Conservation (phyloP, 2,797 vertebrate species). For the Clarias fuscus region DNA sequence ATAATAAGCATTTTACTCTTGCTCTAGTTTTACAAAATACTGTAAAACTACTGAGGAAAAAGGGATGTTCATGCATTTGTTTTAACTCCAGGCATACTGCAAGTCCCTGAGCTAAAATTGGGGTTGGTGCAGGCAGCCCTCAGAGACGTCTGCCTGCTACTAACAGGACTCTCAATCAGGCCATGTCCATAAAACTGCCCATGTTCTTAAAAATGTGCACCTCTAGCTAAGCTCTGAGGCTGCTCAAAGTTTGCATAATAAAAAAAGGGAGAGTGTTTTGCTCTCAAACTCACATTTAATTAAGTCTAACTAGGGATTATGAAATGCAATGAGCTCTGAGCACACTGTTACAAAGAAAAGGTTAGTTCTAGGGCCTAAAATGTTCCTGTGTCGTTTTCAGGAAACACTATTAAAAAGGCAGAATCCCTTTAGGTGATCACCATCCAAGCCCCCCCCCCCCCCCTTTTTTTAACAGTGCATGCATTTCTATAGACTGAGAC, state of each 20-base stretch:
- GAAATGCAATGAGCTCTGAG: background rate
- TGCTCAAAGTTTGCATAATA: conserved; percentile 8
- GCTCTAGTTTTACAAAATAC: background rate
- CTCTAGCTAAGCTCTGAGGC: conserved; percentile 8
- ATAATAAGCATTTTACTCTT: background rate
- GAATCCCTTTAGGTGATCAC: background rate
- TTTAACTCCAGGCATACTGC: conserved; percentile 1
- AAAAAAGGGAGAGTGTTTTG: background rate
- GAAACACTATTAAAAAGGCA: background rate
- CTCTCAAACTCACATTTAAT: background rate
- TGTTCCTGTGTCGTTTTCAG: background rate
- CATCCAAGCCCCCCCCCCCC: background rate
- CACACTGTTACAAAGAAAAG: background rate
- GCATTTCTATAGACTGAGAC: background rate
- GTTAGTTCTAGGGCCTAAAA: background rate
- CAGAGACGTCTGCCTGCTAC: background rate
- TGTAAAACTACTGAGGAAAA: background rate
- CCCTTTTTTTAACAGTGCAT: background rate
- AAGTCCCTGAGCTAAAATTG: conserved; percentile 7
- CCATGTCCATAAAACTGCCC: background rate
- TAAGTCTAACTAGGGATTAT: background rate
- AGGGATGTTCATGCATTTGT: background rate
- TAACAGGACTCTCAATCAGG: background rate
- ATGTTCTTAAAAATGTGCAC: conserved; percentile 3
- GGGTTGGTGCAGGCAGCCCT: conserved; percentile 9